Evolutionary conservation across 1,140 invertebrate genomes (phyloP).

Genomic region (Pseudoatta argentina): DNA sequence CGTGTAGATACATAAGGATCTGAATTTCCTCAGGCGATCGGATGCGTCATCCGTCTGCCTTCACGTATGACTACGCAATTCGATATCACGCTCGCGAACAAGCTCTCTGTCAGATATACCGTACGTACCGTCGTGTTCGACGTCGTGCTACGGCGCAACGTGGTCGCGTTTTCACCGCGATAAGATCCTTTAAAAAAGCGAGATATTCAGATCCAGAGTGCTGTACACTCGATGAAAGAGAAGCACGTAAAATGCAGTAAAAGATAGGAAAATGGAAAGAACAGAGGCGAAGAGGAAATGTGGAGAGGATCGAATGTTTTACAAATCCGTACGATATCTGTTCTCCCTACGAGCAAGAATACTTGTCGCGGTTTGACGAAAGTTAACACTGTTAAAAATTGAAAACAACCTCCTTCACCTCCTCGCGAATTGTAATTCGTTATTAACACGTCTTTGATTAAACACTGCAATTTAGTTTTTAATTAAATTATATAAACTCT

Average conservation of each 20-base stretch:
- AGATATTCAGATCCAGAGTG: constrained; percentile 63
- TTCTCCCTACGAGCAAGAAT: constrained; percentile 16
- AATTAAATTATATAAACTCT: neutral
- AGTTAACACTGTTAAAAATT: constrained; percentile 1
- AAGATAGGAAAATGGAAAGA: constrained; percentile 16
- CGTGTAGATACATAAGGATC: constrained; percentile 75
- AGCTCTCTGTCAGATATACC: constrained; percentile 46
- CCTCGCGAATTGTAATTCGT: neutral
- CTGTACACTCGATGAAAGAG: constrained; percentile 17
- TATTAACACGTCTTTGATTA: neutral
- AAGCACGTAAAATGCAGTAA: constrained; percentile 23
- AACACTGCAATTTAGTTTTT: neutral
- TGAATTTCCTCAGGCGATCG: constrained; percentile 80
- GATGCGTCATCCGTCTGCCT: constrained; percentile 72
- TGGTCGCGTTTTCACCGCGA: constrained; percentile 55
- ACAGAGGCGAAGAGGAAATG: neutral
- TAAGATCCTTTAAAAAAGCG: constrained; percentile 70
- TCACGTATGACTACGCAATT: constrained; percentile 85
- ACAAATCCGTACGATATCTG: constrained; percentile 39
- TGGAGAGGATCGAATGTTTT: constrained; percentile 25
- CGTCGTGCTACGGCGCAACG: constrained; percentile 21
- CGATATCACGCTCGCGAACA: constrained; percentile 78
- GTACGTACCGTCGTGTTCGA: constrained; percentile 22
- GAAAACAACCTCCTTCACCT: neutral
- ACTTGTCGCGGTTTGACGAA: neutral